These are phyloP conservation scores for Platysteira castanea DNA, from an alignment of 2,113 vertebrate genomes.

Conservation along the genomic window DNA sequence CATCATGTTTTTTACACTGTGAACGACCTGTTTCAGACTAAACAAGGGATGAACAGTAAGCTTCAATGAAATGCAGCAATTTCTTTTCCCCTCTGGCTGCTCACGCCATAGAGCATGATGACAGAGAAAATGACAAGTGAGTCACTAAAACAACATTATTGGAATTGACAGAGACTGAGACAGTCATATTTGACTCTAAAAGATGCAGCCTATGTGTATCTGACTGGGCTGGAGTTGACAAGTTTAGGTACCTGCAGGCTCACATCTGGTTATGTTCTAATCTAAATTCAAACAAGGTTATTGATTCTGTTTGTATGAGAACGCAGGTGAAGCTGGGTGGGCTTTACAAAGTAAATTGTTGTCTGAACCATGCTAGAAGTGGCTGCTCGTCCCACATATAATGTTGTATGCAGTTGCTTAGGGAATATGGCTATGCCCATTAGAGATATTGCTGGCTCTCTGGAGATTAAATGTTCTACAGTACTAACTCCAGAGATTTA, in stretches of 20 bases:
- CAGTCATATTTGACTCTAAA: background rate
- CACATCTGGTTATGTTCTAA: slow-evolving; percentile 8
- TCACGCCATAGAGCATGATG: background rate
- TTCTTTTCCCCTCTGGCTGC: background rate
- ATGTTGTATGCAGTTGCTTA: background rate
- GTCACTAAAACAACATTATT: background rate
- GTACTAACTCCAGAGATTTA: slow-evolving; percentile 12
- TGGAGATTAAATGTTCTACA: background rate
- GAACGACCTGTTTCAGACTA: background rate
- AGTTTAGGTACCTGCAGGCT: background rate
- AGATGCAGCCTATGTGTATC: background rate
- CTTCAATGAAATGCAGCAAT: background rate
- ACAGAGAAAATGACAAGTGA: background rate
- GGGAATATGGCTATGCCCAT: background rate
- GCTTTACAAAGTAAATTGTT: background rate
- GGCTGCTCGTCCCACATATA: background rate
- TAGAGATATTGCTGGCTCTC: background rate
- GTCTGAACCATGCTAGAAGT: background rate
- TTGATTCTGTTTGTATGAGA: slow-evolving; percentile 15
- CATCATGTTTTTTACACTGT: background rate
- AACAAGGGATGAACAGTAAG: background rate
- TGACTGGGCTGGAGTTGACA: background rate
- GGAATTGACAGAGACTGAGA: background rate
- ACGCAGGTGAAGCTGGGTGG: background rate
- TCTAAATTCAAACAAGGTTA: slow-evolving; percentile 14